Percentiles rank a stretch among this genome's conserved stretches.
Conservation (phyloP, 2,113 vertebrate genomes). For the Eubucco bourcierii region DNA sequence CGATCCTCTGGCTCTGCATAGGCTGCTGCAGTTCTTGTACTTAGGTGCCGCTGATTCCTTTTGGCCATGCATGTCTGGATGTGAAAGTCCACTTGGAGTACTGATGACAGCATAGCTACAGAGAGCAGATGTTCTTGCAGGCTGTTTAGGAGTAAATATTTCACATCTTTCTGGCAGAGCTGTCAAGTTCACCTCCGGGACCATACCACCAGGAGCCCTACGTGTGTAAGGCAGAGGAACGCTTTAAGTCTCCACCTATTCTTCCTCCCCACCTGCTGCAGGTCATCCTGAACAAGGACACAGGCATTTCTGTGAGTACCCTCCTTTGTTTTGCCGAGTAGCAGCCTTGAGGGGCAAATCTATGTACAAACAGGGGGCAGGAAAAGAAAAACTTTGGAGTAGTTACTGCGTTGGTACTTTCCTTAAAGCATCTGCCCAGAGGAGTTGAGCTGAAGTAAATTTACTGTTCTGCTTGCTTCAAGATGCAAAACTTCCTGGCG, state of each 20-base stretch:
- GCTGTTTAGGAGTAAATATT: not conserved
- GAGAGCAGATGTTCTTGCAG: not conserved
- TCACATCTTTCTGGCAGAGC: constrained; percentile 74
- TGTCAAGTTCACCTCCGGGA: constrained; percentile 95
- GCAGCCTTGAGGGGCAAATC: not conserved
- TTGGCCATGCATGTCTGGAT: not conserved
- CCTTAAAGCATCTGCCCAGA: fast-evolving
- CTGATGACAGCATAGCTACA: not conserved
- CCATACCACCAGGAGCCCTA: constrained; percentile 94
- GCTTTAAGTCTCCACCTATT: constrained; percentile 88
- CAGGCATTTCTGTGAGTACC: constrained; percentile 90
- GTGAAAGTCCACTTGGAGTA: not conserved
- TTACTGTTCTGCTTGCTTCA: not conserved
- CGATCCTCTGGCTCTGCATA: not conserved
- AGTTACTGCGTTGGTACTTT: not conserved
- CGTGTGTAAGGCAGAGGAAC: constrained; percentile 85
- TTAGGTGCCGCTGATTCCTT: not conserved
- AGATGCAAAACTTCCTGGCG: not conserved
- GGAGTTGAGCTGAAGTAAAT: not conserved
- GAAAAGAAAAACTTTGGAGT: not conserved
- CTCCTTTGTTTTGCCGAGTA: not conserved
- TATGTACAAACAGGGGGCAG: not conserved
- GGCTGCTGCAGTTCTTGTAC: not conserved
- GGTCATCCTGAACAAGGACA: constrained; percentile 98
- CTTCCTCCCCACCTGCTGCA: constrained; percentile 95